Evolutionary conservation across 2,888 invertebrate species (phyloP).

Genomic region (Pandemis cinnamomeana): DNA sequence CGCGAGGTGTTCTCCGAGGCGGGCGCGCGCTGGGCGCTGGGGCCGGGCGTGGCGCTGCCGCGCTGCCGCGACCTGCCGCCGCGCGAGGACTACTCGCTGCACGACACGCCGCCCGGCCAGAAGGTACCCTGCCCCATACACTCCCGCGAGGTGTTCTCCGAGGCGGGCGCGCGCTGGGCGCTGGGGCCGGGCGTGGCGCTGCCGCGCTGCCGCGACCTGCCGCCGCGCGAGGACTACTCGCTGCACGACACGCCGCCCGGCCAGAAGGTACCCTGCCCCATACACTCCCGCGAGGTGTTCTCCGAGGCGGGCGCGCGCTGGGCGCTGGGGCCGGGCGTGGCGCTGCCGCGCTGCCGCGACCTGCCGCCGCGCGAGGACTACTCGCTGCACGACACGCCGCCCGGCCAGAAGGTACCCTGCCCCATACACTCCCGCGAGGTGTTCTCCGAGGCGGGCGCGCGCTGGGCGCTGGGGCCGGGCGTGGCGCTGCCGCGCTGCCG

Average conservation of each 20-base stretch:
- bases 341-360: constrained; percentile 57
- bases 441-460: constrained; percentile 54
- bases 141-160: too few relatives aligned
- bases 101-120: constrained; percentile 81
- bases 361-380: constrained; percentile 62
- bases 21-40: constrained; percentile 58
- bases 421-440: too few relatives aligned
- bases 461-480: constrained; percentile 62
- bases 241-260: constrained; percentile 80
- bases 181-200: constrained; percentile 61
- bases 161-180: constrained; percentile 56
- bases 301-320: constrained; percentile 53
- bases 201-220: constrained; percentile 55
- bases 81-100: constrained; percentile 71
- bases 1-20: constrained; percentile 56
- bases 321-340: constrained; percentile 61
- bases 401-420: constrained; percentile 74
- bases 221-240: constrained; percentile 68
- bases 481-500: constrained; percentile 59
- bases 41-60: constrained; percentile 61
- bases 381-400: constrained; percentile 78
- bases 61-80: constrained; percentile 52
- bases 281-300: too few relatives aligned
- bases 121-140: constrained; percentile 59
- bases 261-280: constrained; percentile 66